phyloP scores from a whole-genome alignment of 2,888 invertebrate species.

The Drosophila pullipes region DNA sequence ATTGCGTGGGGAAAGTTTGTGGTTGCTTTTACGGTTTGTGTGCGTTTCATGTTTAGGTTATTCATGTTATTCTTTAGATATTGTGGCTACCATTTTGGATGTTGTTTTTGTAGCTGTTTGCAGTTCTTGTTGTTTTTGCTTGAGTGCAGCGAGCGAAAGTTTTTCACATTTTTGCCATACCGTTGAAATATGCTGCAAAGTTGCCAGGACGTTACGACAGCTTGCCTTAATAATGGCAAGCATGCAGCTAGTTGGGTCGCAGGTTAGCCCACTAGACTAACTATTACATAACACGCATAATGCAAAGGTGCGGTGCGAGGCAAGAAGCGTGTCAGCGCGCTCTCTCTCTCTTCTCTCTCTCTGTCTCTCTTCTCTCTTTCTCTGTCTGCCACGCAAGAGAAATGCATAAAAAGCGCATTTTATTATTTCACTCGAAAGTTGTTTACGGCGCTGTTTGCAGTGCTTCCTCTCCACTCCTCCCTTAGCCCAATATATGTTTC shows the following conservation, averaged over 20 bases:
- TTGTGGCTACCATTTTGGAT: constrained; percentile 23
- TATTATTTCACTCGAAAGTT: constrained; percentile 80
- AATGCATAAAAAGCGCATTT: constrained; percentile 78
- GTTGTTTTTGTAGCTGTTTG: constrained; percentile 9
- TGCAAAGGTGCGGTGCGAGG: constrained; percentile 31
- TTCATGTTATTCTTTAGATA: constrained; percentile 61
- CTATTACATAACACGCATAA: constrained; percentile 77
- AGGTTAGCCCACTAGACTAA: background rate
- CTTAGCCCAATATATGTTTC: background rate
- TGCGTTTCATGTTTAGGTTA: constrained; percentile 68
- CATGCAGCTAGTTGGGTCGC: constrained; percentile 6
- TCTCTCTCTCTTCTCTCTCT: background rate
- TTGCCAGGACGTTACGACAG: constrained; percentile 75
- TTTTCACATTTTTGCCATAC: constrained; percentile 57
- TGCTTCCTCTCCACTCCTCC: constrained; percentile 5
- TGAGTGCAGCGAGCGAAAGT: constrained; percentile 61
- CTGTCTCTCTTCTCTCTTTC: constrained; percentile 3
- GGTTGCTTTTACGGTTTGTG: constrained; percentile 68
- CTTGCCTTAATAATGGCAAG: constrained; percentile 61
- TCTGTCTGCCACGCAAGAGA: constrained; percentile 16
- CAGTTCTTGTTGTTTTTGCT: constrained; percentile 25
- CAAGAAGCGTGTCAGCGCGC: constrained; percentile 10
- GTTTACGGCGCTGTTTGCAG: constrained; percentile 67
- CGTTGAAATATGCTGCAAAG: constrained; percentile 73
- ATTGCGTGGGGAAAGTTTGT: constrained; percentile 72